These are phyloP conservation scores for Phymatocera aterrima DNA, from an alignment of 2,888 invertebrate species.

Conservation along the genomic window DNA sequence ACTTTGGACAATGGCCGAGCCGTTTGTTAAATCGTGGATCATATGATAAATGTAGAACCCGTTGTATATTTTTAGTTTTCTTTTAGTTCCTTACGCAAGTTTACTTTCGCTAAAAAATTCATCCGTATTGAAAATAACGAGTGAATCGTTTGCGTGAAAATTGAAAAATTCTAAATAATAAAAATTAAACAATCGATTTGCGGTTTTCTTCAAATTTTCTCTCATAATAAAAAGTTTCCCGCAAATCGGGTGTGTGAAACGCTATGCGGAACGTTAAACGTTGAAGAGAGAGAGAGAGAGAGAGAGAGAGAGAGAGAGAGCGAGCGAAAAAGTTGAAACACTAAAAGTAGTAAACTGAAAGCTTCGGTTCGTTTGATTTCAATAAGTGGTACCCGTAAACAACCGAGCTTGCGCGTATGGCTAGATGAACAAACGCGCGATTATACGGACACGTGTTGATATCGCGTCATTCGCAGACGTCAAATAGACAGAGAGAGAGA, in stretches of 20 bases:
- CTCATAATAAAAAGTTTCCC: no score
- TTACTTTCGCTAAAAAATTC: background rate
- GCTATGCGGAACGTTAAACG: background rate
- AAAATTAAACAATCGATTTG: background rate
- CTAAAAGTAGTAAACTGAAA: background rate
- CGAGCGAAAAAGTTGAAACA: slow-evolving; percentile 9
- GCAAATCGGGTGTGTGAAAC: background rate
- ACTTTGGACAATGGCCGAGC: slow-evolving; percentile 35
- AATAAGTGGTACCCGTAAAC: slow-evolving; percentile 15
- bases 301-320: slow-evolving; percentile 23
- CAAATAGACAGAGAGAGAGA: no score
- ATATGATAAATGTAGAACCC: slow-evolving; percentile 71
- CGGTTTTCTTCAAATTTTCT: no score
- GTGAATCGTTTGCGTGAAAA: background rate
- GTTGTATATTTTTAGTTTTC: slow-evolving; percentile 58
- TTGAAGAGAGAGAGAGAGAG: slow-evolving; percentile 8
- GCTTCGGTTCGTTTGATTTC: background rate
- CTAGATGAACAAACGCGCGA: slow-evolving; percentile 17
- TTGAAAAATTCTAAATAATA: background rate
- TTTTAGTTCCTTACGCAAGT: slow-evolving; percentile 33
- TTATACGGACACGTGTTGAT: slow-evolving; percentile 41
- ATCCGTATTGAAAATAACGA: background rate
- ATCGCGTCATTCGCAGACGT: slow-evolving; percentile 9
- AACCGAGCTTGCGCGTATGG: slow-evolving; percentile 4
- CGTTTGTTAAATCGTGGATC: slow-evolving; percentile 51